Evolutionary conservation across 2,797 vertebrate genomes (phyloP).

Genomic region (Dipus sagitta): DNA sequence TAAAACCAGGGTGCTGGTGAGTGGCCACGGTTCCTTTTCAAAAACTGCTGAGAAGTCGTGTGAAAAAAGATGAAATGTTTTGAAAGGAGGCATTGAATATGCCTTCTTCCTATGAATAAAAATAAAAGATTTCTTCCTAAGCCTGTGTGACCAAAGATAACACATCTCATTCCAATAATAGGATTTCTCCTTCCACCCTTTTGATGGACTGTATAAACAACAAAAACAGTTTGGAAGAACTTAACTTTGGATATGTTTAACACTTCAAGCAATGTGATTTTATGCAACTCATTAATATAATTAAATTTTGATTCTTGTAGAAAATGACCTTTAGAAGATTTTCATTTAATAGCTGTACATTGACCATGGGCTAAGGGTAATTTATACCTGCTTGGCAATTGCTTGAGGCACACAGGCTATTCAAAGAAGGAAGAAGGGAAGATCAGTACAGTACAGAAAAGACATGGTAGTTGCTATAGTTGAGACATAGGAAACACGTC

Average conservation of each 20-base stretch:
- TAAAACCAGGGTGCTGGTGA: constrained; percentile 53
- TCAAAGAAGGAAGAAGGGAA: neutral
- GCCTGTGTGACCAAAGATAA: constrained; percentile 47
- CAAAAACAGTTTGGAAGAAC: constrained; percentile 41
- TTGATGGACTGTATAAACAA: constrained; percentile 41
- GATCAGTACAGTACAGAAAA: neutral
- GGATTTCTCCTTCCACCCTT: neutral
- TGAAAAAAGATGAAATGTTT: constrained; percentile 50
- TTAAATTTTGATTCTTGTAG: constrained; percentile 20
- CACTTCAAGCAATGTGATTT: constrained; percentile 12
- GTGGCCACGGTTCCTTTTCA: constrained; percentile 34
- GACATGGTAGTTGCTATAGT: neutral
- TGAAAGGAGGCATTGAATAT: constrained; percentile 38
- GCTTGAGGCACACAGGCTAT: neutral
- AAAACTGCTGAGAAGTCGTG: constrained; percentile 49
- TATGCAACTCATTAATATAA: constrained; percentile 30
- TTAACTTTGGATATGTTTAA: constrained; percentile 50
- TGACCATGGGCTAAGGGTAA: neutral
- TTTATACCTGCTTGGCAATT: neutral
- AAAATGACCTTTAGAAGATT: constrained; percentile 35
- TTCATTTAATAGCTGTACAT: neutral
- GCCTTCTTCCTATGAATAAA: constrained; percentile 50
- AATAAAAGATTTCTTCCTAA: constrained; percentile 66
- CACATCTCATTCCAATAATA: constrained; percentile 28
- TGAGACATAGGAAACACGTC: neutral